A percentile compares a stretch with the other conserved stretches of the same genome.
Evolutionary conservation across 1,140 invertebrate genomes (phyloP).

Genomic region (Sarcophaga bullata): DNA sequence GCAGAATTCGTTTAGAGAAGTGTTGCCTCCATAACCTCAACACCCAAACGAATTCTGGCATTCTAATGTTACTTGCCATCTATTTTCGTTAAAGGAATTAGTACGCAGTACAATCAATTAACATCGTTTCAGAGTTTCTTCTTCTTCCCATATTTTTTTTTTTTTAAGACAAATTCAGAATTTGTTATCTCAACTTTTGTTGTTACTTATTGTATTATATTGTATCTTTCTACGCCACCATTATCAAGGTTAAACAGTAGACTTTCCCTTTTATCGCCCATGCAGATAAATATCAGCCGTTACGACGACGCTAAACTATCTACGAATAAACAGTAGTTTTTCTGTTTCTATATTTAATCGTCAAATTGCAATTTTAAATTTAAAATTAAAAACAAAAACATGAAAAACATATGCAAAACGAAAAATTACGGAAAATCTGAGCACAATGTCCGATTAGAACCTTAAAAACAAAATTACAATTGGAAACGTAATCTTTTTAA

Average conservation of each 20-base stretch:
- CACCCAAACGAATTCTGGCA: too few relatives aligned
- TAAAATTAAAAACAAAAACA: background rate
- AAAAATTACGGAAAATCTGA: background rate
- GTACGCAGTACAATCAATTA: too few relatives aligned
- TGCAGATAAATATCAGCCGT: slow-evolving; percentile 2
- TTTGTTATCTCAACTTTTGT: background rate
- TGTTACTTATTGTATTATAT: background rate
- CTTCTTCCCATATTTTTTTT: too few relatives aligned
- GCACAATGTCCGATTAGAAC: slow-evolving; percentile 10
- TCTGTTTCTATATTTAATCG: background rate
- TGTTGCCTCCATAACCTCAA: too few relatives aligned
- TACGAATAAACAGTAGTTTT: background rate
- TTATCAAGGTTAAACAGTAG: background rate
- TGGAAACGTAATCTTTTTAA: background rate
- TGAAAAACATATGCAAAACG: background rate
- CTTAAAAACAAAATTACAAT: background rate
- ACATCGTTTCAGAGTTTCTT: too few relatives aligned
- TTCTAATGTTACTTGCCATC: too few relatives aligned
- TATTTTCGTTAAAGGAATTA: too few relatives aligned
- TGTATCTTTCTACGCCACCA: background rate
- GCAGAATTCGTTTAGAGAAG: too few relatives aligned
- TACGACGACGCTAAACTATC: background rate
- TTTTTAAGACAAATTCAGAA: too few relatives aligned
- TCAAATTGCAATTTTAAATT: background rate
- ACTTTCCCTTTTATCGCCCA: slow-evolving; percentile 4